Conservation (phyloP, 2,797 vertebrate species). For the Chanos chanos region DNA sequence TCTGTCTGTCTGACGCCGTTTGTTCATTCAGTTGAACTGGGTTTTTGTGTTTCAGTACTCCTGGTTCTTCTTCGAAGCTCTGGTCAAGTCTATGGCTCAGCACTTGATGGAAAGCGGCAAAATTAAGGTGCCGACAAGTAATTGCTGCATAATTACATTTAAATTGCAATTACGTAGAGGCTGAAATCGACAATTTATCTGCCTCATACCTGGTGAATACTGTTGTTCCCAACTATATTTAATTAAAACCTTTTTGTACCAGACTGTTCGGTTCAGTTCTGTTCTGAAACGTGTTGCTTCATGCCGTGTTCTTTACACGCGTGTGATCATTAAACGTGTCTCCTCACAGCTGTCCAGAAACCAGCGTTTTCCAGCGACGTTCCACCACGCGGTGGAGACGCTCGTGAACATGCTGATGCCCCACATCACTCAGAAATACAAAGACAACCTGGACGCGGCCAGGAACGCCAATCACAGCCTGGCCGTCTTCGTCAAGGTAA, state of each 20-base stretch:
- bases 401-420: conserved; percentile 97
- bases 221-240: neutral
- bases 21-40: neutral
- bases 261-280: neutral
- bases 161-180: no score
- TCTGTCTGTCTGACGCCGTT: conserved; percentile 29
- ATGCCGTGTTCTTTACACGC: neutral
- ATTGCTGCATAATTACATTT: neutral
- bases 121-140: conserved; percentile 81
- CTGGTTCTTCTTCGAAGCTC: conserved; percentile 98
- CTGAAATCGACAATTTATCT: no score
- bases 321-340: no score
- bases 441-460: conserved; percentile 93
- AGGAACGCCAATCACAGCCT: conserved; percentile 97
- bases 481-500: conserved; percentile 94
- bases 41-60: conserved; percentile 82
- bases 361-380: conserved; percentile 93
- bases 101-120: conserved; percentile 92
- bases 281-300: neutral
- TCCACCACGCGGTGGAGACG: conserved; percentile 93
- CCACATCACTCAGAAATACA: conserved; percentile 97
- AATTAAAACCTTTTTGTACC: neutral
- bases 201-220: no score
- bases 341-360: conserved; percentile 83
- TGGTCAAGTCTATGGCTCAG: conserved; percentile 98